Base-by-base conservation (phyloP, 1,140 invertebrate species). In the Stegodyphus mimosarum region DNA sequence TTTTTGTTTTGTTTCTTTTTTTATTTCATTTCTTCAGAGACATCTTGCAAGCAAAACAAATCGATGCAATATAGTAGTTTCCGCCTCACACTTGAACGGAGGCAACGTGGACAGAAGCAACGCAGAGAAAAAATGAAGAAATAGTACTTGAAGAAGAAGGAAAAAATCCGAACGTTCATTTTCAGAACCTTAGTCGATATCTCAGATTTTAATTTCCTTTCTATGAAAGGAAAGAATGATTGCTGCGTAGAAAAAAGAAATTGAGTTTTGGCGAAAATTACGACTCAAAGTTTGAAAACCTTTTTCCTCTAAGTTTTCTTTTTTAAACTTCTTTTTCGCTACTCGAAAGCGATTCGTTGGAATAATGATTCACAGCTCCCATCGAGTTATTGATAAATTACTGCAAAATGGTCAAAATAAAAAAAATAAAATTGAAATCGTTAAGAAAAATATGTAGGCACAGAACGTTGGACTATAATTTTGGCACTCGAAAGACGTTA, bases 341-440 rank as follows among this genome's bases (percentile, higher is more conserved):
- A 69, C 73, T 75, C 55, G 48, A 81, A 81, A 81, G 78, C 51
- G 52, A 51, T 81, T 81, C 78, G 78, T 72, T 72, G 52, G 70
- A 81, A 72, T 72, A 81, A 72, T 70, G 78, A 63, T 81, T 72
- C 78, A 13, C 64, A 55, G 33, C 60, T 72, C 78, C 78, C 67
- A 81, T 81, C 69, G 78, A 81, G 78, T 81, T 81, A 81, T 81
- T 81, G 78, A 81, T 81, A 81, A 81, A 81, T 81, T 81, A 81
- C 33, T 71, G 70, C 33, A 67, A 67, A 67, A 67, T 18, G n/a
- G 66, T 15, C 66, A 18, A 67, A 67, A 18, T 18, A 18, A 67
- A 67, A 67, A 55, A 48, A 18, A 69, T 10, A 69, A 69, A 69
- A 9, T 18, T 18, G 17, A 11, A 69, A 9, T 9, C 9, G 18